These are phyloP conservation scores for Diloba caeruleocephala DNA, from an alignment of 2,888 invertebrate species.

Conservation along the genomic window DNA sequence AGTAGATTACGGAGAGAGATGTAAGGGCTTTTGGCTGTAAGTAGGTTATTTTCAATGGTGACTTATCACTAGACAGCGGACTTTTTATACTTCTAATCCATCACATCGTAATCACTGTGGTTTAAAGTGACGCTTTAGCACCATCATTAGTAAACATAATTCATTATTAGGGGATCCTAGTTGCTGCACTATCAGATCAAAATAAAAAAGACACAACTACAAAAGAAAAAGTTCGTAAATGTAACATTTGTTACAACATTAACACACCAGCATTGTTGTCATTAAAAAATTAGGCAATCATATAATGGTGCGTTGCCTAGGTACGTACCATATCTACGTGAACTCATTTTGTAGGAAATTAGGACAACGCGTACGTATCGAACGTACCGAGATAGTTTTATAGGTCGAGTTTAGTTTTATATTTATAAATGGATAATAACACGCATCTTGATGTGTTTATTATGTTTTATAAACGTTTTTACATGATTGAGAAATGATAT, in stretches of 20 bases:
- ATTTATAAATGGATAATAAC: conserved; percentile 71
- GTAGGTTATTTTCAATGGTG: too few relatives aligned
- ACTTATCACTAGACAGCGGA: too few relatives aligned
- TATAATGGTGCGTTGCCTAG: conserved; percentile 43
- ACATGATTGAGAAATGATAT: conserved; percentile 57
- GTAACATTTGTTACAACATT: conserved; percentile 36
- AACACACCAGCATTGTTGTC: conserved; percentile 47
- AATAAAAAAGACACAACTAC: conserved; percentile 29
- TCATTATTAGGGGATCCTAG: too few relatives aligned
- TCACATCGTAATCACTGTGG: too few relatives aligned
- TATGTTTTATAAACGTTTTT: conserved; percentile 59
- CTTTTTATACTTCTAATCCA: too few relatives aligned
- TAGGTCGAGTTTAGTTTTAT: conserved; percentile 70
- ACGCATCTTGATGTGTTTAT: conserved; percentile 63
- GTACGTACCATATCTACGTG: conserved; percentile 59
- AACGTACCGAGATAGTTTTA: conserved; percentile 63
- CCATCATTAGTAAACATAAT: too few relatives aligned
- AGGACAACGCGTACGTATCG: conserved; percentile 65
- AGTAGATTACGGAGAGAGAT: too few relatives aligned
- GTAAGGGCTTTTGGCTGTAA: too few relatives aligned
- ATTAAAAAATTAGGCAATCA: conserved; percentile 52
- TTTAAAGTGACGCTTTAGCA: too few relatives aligned
- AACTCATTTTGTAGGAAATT: conserved; percentile 67
- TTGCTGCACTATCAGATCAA: conserved; percentile 25
- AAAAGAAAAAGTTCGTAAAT: conserved; percentile 27